These are phyloP conservation scores for Bombus pyrosoma DNA, from an alignment of 1,140 invertebrate species.

Conservation along the genomic window DNA sequence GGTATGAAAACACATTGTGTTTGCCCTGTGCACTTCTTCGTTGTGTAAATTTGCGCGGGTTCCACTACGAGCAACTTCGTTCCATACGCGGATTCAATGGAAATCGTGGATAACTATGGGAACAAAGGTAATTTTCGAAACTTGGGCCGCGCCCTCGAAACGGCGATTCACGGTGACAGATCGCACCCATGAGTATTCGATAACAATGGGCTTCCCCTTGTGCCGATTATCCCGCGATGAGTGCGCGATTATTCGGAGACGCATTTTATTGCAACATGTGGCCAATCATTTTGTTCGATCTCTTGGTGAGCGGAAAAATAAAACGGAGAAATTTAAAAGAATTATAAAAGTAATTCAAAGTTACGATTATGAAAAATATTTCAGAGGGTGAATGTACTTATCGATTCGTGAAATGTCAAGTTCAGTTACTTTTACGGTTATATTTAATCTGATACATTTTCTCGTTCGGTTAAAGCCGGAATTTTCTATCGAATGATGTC, in stretches of 20 bases:
- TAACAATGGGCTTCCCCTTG: background rate
- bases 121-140: slow-evolving; percentile 20
- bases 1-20: slow-evolving; percentile 42
- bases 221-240: slow-evolving; percentile 8
- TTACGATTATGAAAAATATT: background rate
- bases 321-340: background rate
- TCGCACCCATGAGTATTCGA: slow-evolving; percentile 18
- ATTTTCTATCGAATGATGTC: no score
- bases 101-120: slow-evolving; percentile 35
- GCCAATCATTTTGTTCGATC: background rate
- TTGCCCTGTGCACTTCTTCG: slow-evolving; percentile 47
- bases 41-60: slow-evolving; percentile 43
- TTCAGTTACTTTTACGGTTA: no score
- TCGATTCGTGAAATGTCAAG: no score
- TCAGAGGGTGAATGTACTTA: no score
- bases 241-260: background rate
- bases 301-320: background rate
- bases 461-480: no score
- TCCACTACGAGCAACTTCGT: background rate
- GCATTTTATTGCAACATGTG: background rate
- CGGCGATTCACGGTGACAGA: slow-evolving; percentile 32
- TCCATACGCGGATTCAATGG: slow-evolving; percentile 17
- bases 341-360: background rate
- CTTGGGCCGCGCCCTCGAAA: background rate
- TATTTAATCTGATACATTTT: no score